Base-by-base conservation (phyloP, 2,888 invertebrate genomes). In the Melieria picta region DNA sequence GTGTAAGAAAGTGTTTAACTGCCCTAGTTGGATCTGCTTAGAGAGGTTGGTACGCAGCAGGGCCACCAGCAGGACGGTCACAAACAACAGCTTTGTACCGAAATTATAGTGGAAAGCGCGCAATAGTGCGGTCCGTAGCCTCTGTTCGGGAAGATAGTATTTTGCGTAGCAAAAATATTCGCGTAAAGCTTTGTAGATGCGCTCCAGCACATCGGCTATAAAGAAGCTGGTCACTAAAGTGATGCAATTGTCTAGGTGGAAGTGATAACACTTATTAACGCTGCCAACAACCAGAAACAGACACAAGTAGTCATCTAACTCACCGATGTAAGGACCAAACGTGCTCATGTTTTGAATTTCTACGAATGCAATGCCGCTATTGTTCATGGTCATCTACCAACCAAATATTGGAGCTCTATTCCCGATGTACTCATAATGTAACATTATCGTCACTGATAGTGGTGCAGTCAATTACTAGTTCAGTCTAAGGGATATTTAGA, bases 81-180 rank as follows among this genome's bases (percentile, higher is more conserved):
- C 2, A 0, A 65, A 7, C 1, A 76, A 42, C 6, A 65, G 70
- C 3, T n/a, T 9, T 11, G 79, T 50, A 6, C 52, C 69, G 0
- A 2, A 45, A 43, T 77, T 69, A 56, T 77, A 80, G 0, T 68
- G 57, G 47, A 72, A 81, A 0, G 76, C 72, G 9, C 79, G 76
- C n/a, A 52, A 67, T 0, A 77, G 45, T 64, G 83, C 79, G 9
- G 76, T 78, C 48, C 7, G 30, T 0, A 79, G 3, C 5, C 78
- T 77, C 6, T 76, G 62, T 30, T 82, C 73, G 0, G 65, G 72
- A 4, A 81, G 72, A 70, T 85, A 84, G 43, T 80, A 71, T 4
- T 77, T 75, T 5, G 50, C 11, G 57, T 77, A 74, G 0, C 9
- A 52, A 0, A 74, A 4, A 63, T 76, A 77, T 74, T 85, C 84